Conservation (phyloP, 2,113 vertebrate genomes). For the Euleptes europaea region DNA sequence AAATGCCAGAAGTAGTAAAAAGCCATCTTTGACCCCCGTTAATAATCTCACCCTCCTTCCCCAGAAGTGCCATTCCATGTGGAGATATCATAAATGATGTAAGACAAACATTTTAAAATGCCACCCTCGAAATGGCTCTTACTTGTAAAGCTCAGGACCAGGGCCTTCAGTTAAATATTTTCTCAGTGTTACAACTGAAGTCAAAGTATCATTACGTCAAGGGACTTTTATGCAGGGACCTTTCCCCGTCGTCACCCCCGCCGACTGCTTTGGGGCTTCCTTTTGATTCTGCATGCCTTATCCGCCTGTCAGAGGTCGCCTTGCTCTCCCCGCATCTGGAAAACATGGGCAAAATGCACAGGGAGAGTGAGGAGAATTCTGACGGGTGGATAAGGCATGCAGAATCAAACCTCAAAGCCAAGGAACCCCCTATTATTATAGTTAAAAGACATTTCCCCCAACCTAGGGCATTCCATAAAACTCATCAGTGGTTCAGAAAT, state of each 20-base stretch:
- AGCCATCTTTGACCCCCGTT: background rate
- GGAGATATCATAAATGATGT: background rate
- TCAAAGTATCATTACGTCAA: background rate
- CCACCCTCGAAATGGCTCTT: background rate
- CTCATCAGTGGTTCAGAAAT: background rate
- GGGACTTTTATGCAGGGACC: too few relatives aligned
- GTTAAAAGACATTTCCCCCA: background rate
- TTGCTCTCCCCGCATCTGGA: too few relatives aligned
- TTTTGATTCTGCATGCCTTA: too few relatives aligned
- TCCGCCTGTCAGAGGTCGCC: too few relatives aligned
- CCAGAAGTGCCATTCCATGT: background rate
- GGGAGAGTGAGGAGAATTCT: too few relatives aligned
- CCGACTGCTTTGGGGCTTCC: too few relatives aligned
- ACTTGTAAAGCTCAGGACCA: conserved; percentile 20
- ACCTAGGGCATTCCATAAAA: background rate
- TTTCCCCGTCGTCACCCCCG: too few relatives aligned
- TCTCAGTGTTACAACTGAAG: background rate
- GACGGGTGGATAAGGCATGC: too few relatives aligned
- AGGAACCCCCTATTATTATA: background rate
- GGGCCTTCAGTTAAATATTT: background rate
- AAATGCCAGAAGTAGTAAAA: background rate
- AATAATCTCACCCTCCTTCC: background rate
- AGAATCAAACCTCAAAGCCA: too few relatives aligned
- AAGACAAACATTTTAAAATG: conserved; percentile 4
- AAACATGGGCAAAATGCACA: too few relatives aligned